Evolutionary conservation across 2,113 vertebrate species (phyloP), one percentile per base, ranked within the genome.

Genomic region (Leptobrachium leishanense): DNA sequence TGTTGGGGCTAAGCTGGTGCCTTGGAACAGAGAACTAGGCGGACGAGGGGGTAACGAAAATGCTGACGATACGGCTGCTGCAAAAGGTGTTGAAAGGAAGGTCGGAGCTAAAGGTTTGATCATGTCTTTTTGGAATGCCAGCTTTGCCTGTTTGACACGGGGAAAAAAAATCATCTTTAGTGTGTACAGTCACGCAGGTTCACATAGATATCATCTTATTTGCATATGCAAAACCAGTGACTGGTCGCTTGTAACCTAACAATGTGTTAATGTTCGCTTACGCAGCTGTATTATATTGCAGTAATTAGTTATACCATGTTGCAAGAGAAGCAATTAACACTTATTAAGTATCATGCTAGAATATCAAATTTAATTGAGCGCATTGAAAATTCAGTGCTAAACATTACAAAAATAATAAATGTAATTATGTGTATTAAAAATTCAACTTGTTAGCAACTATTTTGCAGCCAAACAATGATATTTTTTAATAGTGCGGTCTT

Each of bases 61-160:
- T 1, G 96, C 85, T 0, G 96, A 88, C 0, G 93, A 91, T 0
- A 93, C 89, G 0, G 93, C 79, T 15, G 92, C 88, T 46, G 94
- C 95, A 76, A 91, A 93, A 2, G 96, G 92, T 43, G 91, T 87
- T 2, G 96, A 90, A 77, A 98, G 92, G 86, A 97, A 97, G 76
- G 95, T 90, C 0, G 95, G 93, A 42, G 95, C 88, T 89, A 97
- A 84, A 0, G 96, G 94, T 88, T 96, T 98, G 79, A 94, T 92
- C 89, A 96, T 83, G 81, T 98, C 96, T 86, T 96, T 95, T 89
- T 94, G 93, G 88, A 94, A 91, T 82, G 94, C 94, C 5, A 96
- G 91, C 83, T 96, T 96, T 77, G 94, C 94, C 95, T 96, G 20
- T 31, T 31, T 31, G 20, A 82, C 54, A 65, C 84, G 64, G 20